Evolutionary conservation across 92 coral and sea anemone species (phyloP).

Genomic region (Epizoanthus illoricatus): DNA sequence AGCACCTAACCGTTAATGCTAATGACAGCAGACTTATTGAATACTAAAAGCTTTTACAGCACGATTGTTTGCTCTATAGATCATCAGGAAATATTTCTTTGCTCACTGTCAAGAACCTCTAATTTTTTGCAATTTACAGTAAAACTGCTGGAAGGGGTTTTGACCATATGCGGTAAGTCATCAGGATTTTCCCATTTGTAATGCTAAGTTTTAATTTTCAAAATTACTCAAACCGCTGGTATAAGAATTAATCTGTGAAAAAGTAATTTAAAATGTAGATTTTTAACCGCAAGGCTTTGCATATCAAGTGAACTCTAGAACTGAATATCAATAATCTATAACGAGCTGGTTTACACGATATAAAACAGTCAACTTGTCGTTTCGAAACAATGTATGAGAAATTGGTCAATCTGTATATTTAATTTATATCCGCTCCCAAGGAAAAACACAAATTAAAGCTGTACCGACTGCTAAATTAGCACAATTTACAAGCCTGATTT

Average conservation of each 20-base stretch:
- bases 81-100: background rate
- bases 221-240: background rate
- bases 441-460: background rate
- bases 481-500: background rate
- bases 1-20: slow-evolving; percentile 16
- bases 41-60: slow-evolving; percentile 25
- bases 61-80: slow-evolving; percentile 6
- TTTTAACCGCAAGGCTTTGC: slow-evolving; percentile 13
- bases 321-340: background rate
- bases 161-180: no score
- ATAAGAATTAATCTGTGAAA: background rate
- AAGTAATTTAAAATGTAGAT: slow-evolving; percentile 20
- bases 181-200: background rate
- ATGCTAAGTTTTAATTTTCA: background rate
- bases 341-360: background rate
- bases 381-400: background rate
- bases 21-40: slow-evolving; percentile 16
- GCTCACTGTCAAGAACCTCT: background rate
- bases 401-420: background rate
- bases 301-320: background rate
- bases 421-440: background rate
- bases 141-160: background rate
- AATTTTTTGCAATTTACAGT: background rate
- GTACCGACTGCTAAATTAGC: background rate
- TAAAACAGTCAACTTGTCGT: no score